A percentile compares a stretch with the other conserved stretches of the same genome.
These are phyloP conservation scores for Gallinago stenura DNA, from an alignment of 2,797 vertebrate genomes.

Conservation along the genomic window DNA sequence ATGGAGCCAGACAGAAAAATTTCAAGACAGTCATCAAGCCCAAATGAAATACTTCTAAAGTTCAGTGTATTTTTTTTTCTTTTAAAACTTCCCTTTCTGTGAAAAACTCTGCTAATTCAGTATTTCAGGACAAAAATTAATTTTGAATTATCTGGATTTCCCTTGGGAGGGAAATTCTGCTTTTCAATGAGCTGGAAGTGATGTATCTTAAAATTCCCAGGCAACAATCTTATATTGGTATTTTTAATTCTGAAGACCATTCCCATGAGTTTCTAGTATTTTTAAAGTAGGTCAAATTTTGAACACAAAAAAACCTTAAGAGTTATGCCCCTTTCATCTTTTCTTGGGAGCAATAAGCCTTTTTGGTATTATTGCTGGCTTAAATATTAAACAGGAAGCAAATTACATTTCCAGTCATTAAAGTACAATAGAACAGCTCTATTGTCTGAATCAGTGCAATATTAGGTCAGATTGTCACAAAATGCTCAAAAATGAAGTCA, in stretches of 20 bases:
- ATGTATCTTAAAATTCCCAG: slow-evolving; percentile 69
- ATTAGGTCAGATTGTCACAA: slow-evolving; percentile 66
- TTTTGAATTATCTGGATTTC: slow-evolving; percentile 68
- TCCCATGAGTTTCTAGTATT: slow-evolving; percentile 65
- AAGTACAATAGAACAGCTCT: slow-evolving; percentile 70
- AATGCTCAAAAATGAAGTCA: slow-evolving; percentile 67
- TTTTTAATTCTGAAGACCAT: slow-evolving; percentile 70
- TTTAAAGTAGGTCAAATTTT: slow-evolving; percentile 73
- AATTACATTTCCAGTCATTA: slow-evolving; percentile 71
- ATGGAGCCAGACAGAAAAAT: not conserved
- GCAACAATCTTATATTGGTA: slow-evolving; percentile 72
- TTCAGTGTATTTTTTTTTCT: not conserved
- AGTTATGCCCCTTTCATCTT: slow-evolving; percentile 72
- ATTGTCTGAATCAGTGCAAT: slow-evolving; percentile 70
- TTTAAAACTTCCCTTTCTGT: not conserved
- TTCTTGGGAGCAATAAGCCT: slow-evolving; percentile 64
- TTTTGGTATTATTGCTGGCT: slow-evolving; percentile 64
- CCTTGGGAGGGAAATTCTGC: slow-evolving; percentile 60
- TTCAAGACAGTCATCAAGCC: not conserved
- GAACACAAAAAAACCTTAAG: slow-evolving; percentile 67
- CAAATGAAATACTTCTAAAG: slow-evolving; percentile 25
- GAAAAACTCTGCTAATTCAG: slow-evolving; percentile 44
- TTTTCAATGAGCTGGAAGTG: slow-evolving; percentile 64
- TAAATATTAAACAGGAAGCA: slow-evolving; percentile 76
- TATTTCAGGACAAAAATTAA: slow-evolving; percentile 68